Evolutionary conservation across 2,888 invertebrate species (phyloP), one percentile per base, ranked within the genome.

Genomic region (Pseudanteris insignis): DNA sequence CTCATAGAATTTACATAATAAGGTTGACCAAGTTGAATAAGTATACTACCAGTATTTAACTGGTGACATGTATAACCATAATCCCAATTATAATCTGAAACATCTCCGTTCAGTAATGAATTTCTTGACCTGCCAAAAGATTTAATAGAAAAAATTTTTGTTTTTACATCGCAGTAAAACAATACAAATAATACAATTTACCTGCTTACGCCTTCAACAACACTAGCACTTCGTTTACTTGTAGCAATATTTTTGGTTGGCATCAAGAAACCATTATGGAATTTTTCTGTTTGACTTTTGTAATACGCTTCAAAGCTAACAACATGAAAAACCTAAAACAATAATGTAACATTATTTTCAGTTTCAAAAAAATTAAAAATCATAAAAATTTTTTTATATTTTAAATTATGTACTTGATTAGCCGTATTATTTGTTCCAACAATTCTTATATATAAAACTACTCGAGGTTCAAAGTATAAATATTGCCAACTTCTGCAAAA

Each of bases 11-110:
- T 88, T 62, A 98, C 88, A 75, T 95, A 85, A 81, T 95, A 97
- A 1, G 99, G 98, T 84, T 99, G 99, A 50, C 89, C 94, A 66
- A 99, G 86, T 82, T 98, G 96, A 61, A 99, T 91, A 70, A 95
- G 86, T 75, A 99, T 96, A 68, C 93, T 89, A 54, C 98, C 97
- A 67, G 93, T 91, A 69, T 95, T 94, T 61, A 95, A 83, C 82
- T 96, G 96, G 84, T 97, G 96, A 81, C 96, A 97, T 2, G 96
- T 97, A 81, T 97, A 98, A 63, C 97, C 97, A 46, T 92, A 92
- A 82, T 99, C 98, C 97, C 97, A 98, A 83, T 98, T 96, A 81
- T 98, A 99, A 82, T 92, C 90, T 72, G 89, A 87, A 46, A 88
- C 92, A 80, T 98, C 95, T 8, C 98, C 98, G 84, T 99, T 97